phyloP scores from a whole-genome alignment of 2,113 vertebrate species.

The Carettochelys insculpta region DNA sequence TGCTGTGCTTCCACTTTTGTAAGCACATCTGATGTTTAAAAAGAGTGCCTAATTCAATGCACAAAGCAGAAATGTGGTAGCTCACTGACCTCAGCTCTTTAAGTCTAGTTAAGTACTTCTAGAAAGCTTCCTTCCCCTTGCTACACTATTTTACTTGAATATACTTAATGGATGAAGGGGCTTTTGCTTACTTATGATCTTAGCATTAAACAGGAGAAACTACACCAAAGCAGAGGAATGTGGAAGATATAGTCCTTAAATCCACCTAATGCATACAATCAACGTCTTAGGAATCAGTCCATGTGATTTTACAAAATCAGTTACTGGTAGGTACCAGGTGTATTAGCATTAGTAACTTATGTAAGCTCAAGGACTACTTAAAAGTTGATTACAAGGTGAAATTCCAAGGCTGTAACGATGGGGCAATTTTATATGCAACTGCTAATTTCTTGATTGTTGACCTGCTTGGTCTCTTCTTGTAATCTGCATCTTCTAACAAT shows the following conservation, averaged over 20 bases:
- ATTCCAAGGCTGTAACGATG: neutral
- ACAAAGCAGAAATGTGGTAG: neutral
- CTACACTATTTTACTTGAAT: conserved; percentile 11
- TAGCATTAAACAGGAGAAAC: neutral
- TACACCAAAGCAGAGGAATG: neutral
- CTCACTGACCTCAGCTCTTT: neutral
- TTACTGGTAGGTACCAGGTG: neutral
- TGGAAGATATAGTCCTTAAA: neutral
- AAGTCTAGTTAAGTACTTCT: neutral
- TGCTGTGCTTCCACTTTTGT: neutral
- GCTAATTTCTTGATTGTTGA: too few species aligned
- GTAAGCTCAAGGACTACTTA: neutral
- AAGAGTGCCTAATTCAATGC: neutral
- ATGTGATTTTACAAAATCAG: neutral
- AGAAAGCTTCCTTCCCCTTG: neutral
- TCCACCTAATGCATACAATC: neutral
- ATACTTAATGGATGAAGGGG: neutral
- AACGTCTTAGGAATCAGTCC: neutral
- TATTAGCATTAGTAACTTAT: neutral
- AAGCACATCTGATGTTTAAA: neutral
- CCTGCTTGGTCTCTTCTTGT: too few species aligned
- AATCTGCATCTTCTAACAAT: too few species aligned
- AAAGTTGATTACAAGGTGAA: neutral
- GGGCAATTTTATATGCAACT: neutral
- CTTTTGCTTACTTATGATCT: neutral